phyloP scores from a whole-genome alignment of 2,797 vertebrate species.

The Pseudomugil tenellus region DNA sequence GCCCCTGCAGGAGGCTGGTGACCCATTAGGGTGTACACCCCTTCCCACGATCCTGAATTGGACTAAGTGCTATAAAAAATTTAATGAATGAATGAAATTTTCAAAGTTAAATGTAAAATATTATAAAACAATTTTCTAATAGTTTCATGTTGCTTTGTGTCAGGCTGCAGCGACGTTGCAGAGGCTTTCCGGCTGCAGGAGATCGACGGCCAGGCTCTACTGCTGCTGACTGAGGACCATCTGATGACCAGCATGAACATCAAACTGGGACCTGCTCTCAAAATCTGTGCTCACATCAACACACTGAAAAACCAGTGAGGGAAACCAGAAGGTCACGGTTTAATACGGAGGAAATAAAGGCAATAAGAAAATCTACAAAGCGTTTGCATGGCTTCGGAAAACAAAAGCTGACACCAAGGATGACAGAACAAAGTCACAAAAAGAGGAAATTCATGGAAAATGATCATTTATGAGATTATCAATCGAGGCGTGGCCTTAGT shows the following conservation, averaged over 20 bases:
- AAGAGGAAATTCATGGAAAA: conserved; percentile 40
- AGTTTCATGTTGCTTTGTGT: background rate
- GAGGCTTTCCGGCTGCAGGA: conserved; percentile 96
- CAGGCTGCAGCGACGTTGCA: conserved; percentile 95
- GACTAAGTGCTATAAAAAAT: too few relatives aligned
- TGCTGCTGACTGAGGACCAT: conserved; percentile 97
- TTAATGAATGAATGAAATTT: too few relatives aligned
- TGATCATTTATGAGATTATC: conserved; percentile 51
- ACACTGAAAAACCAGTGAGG: conserved; percentile 91
- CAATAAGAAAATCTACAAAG: conserved; percentile 12
- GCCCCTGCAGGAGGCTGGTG: too few relatives aligned
- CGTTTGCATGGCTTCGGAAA: background rate
- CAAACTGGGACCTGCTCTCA: conserved; percentile 96
- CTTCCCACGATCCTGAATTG: too few relatives aligned
- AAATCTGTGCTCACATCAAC: conserved; percentile 99
- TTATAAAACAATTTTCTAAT: too few relatives aligned
- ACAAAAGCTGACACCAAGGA: conserved; percentile 50
- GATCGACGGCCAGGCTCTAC: conserved; percentile 96
- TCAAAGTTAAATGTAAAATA: too few relatives aligned
- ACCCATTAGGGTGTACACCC: too few relatives aligned
- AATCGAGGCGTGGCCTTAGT: conserved; percentile 62
- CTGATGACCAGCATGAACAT: conserved; percentile 99
- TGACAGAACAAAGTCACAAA: conserved; percentile 63
- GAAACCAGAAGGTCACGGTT: background rate
- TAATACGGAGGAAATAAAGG: conserved; percentile 24